These are phyloP conservation scores for Eulemur albifrons DNA, from an alignment of 2,797 vertebrate genomes.

Conservation along the genomic window DNA sequence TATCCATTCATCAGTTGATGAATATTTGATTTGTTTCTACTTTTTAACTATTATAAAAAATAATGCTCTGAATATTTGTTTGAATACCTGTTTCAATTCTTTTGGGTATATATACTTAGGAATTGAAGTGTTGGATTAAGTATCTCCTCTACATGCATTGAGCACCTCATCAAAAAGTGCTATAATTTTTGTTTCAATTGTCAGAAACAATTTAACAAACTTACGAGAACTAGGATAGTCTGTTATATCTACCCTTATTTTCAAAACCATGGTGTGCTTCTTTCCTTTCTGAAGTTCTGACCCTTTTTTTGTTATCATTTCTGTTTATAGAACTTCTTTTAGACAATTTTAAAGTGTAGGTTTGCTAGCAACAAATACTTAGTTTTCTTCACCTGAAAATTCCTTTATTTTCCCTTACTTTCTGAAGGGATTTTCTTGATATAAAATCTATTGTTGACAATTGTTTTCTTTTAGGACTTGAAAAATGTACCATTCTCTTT, in stretches of 20 bases:
- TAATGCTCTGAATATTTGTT: background rate
- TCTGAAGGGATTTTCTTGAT: background rate
- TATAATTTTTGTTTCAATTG: slow-evolving; percentile 16
- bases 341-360: background rate
- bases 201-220: slow-evolving; percentile 31
- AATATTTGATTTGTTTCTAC: background rate
- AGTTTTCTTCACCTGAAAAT: slow-evolving; percentile 8
- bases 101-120: background rate
- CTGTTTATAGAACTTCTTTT: background rate
- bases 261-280: background rate
- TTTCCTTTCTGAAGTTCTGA: background rate
- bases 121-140: background rate
- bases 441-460: background rate
- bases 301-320: background rate
- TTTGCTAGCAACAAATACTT: slow-evolving; percentile 31
- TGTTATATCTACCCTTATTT: background rate
- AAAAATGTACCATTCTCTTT: slow-evolving; percentile 31
- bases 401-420: slow-evolving; percentile 27
- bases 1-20: background rate
- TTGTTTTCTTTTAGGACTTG: background rate
- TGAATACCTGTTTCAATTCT: background rate
- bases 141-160: background rate
- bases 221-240: background rate
- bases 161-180: background rate
- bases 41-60: slow-evolving; percentile 2